Conservation (phyloP, 2,797 vertebrate genomes). For the Numenius phaeopus region DNA sequence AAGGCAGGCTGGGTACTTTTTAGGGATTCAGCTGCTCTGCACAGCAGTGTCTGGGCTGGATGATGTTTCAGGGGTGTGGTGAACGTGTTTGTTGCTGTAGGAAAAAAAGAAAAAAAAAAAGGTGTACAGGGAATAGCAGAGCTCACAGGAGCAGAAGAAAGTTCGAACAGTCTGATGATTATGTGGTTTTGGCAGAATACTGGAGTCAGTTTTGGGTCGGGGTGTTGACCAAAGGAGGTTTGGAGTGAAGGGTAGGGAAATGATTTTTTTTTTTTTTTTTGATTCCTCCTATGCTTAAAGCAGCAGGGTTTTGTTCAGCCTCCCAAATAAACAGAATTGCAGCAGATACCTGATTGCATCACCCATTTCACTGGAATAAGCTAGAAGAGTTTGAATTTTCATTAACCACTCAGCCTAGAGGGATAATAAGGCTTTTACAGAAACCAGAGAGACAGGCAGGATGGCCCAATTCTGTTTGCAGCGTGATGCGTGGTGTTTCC, state of each 20-base stretch:
- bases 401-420: slow-evolving; percentile 33
- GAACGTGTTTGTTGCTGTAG: neutral
- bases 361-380: neutral
- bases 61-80: neutral
- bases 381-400: slow-evolving; percentile 38
- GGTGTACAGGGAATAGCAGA: neutral
- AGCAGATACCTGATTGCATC: slow-evolving; percentile 17
- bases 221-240: neutral
- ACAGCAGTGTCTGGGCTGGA: neutral
- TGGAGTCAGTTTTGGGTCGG: neutral
- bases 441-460: neutral
- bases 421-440: slow-evolving; percentile 11
- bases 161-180: neutral
- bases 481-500: neutral
- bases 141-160: neutral
- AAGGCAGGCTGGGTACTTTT: neutral
- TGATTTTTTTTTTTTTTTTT: neutral
- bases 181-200: neutral
- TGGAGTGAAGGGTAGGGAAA: neutral
- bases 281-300: neutral
- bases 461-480: slow-evolving; percentile 23
- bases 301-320: neutral
- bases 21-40: neutral
- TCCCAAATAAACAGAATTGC: neutral
- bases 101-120: neutral